These are phyloP conservation scores for Campoplex capitator DNA, from an alignment of 2,888 invertebrate genomes.

Conservation along the genomic window DNA sequence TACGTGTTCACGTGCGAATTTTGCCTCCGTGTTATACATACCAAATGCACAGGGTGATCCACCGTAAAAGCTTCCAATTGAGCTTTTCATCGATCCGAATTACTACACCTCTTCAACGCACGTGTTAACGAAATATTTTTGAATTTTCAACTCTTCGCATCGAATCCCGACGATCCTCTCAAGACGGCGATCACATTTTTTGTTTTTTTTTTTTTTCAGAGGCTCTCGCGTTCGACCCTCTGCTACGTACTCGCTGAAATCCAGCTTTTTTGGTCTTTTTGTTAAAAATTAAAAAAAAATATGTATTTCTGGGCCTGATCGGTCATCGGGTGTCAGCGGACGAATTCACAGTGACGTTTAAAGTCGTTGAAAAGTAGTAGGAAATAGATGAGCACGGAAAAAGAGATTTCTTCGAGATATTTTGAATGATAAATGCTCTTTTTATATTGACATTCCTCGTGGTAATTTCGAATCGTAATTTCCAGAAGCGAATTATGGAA, in stretches of 20 bases:
- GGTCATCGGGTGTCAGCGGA: too few relatives aligned
- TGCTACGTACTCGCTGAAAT: too few relatives aligned
- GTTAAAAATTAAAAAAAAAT: too few relatives aligned
- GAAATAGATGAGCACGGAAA: too few relatives aligned
- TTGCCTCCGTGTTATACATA: slow-evolving; percentile 37
- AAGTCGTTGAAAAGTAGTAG: too few relatives aligned
- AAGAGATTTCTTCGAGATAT: not conserved
- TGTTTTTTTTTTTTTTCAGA: not conserved
- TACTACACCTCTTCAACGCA: not conserved
- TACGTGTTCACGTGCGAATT: slow-evolving; percentile 55
- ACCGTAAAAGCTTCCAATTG: not conserved
- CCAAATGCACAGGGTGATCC: slow-evolving; percentile 29
- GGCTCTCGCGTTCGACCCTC: not conserved
- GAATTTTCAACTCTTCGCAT: not conserved
- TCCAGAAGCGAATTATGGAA: too few relatives aligned
- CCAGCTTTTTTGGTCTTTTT: too few relatives aligned
- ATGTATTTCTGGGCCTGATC: too few relatives aligned
- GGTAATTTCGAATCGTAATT: not conserved
- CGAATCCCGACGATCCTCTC: not conserved
- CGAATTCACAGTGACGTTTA: too few relatives aligned
- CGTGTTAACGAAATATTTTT: not conserved
- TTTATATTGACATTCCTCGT: not conserved
- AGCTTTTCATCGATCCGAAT: not conserved
- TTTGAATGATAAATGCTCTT: not conserved
- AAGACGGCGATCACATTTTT: not conserved